These are phyloP conservation scores for Drosophila elegans DNA, from an alignment of 1,140 invertebrate species.

Conservation along the genomic window DNA sequence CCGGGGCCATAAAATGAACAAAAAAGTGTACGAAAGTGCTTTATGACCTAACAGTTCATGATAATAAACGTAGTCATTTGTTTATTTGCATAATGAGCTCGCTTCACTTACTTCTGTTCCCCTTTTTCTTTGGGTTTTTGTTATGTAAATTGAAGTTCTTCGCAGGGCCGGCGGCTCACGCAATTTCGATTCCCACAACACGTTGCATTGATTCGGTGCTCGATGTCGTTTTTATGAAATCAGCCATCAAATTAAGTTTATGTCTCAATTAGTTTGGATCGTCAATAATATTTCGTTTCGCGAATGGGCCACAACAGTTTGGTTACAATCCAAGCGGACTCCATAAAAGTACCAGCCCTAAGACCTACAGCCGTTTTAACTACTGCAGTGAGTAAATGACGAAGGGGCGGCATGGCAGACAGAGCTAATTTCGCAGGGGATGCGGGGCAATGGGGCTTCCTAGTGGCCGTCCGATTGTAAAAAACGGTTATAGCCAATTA, in stretches of 20 bases:
- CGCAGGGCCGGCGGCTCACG: slow-evolving; percentile 28
- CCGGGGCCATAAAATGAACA: background rate
- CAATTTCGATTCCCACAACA: slow-evolving; percentile 44
- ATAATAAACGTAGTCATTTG: slow-evolving; percentile 41
- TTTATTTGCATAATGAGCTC: slow-evolving; percentile 44
- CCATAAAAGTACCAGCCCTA: slow-evolving; percentile 49
- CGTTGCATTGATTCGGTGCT: slow-evolving; percentile 62
- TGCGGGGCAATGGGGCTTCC: background rate
- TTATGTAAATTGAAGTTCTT: slow-evolving; percentile 51
- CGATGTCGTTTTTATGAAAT: slow-evolving; percentile 58
- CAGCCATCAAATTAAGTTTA: slow-evolving; percentile 68
- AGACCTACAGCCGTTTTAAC: slow-evolving; percentile 29
- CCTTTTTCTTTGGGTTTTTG: background rate
- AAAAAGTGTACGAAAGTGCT: slow-evolving; percentile 29
- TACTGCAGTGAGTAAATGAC: slow-evolving; percentile 23
- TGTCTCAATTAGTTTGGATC: slow-evolving; percentile 75
- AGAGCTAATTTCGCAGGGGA: slow-evolving; percentile 7
- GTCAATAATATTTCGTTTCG: slow-evolving; percentile 59
- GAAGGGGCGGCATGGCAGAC: slow-evolving; percentile 17
- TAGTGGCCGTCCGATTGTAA: slow-evolving; percentile 62
- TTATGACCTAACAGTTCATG: slow-evolving; percentile 45
- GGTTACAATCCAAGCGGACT: slow-evolving; percentile 55
- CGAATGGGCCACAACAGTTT: slow-evolving; percentile 58
- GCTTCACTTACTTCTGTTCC: slow-evolving; percentile 30
- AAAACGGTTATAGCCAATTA: slow-evolving; percentile 81